Base-by-base conservation (phyloP, 2,888 invertebrate species). In the Meganola albula region DNA sequence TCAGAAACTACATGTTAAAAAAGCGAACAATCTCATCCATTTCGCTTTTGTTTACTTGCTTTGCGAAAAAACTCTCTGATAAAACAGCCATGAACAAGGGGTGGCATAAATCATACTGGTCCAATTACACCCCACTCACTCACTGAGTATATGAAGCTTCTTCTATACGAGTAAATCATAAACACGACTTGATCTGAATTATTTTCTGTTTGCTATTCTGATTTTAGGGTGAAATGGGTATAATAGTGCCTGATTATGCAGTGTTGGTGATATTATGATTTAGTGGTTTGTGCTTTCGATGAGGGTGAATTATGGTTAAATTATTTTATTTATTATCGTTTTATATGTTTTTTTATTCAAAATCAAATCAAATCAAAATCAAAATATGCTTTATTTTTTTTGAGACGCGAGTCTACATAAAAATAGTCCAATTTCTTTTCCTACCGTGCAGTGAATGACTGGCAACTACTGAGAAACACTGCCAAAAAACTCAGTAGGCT, bases 121-220 rank as follows among this genome's bases (percentile, higher is more conserved):
- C 74, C 76, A 77, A 77, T 77, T 74, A 75, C 61, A 59, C 59
- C 54, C 61, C 60, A 63, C 66, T 68, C 67, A 68, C 64, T 49
- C 46, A 39, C 43, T 14, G 37, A 27, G 30, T 48, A 48, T 37
- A 37, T 33, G 33, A 30, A 46, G 34, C 31, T 35, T 38, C 42
- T 29, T 45, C 53, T 40, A 30, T 44, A 35, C 29, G 46, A 40
- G 37, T 50, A 53, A 42, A 50, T 53, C 54, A 53, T 53, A 22
- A 30, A 34, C 34, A 31, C 27, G 46, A 49, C 39, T 49, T 53
- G 49, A 53, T 53, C 50, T 37, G 31, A 31, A 13, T 36, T 41
- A 34, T 44, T 37, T 49, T 42, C 31, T 36, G 34, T 26, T 39
- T 36, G 27, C 31, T 39, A 31, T 42, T 39, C 39, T 37, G 41